phyloP scores from a whole-genome alignment of 2,797 vertebrate species.

The Micropoecilia bifurca region DNA sequence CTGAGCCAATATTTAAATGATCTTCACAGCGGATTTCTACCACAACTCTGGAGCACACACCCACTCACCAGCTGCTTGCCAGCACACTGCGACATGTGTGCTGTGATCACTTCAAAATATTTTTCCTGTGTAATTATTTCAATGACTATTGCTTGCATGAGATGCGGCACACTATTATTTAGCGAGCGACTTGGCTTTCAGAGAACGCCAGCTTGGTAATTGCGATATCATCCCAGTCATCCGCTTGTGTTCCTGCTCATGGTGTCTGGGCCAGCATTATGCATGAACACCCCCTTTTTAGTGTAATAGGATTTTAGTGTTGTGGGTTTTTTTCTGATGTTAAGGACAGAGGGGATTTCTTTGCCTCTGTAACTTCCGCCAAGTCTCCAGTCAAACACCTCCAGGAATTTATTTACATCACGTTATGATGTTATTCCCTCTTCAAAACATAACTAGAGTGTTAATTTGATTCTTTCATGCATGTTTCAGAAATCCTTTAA shows the following conservation, averaged over 20 bases:
- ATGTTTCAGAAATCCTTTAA: too few relatives aligned
- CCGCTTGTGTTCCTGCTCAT: constrained; percentile 33
- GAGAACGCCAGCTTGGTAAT: constrained; percentile 39
- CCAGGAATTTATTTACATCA: neutral
- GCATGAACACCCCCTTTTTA: constrained; percentile 30
- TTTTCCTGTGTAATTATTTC: constrained; percentile 31
- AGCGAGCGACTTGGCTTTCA: constrained; percentile 27
- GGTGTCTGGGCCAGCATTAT: constrained; percentile 25
- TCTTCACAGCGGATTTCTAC: neutral
- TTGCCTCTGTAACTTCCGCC: constrained; percentile 1
- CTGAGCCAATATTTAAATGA: constrained; percentile 20
- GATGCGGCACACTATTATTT: constrained; percentile 22
- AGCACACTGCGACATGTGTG: constrained; percentile 25
- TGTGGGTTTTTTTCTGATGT: neutral
- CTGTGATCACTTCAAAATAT: constrained; percentile 38
- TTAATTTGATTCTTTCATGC: too few relatives aligned
- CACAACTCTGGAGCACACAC: constrained; percentile 26
- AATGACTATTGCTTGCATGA: constrained; percentile 41
- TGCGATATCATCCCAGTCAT: constrained; percentile 39
- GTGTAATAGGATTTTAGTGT: constrained; percentile 25
- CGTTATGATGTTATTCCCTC: too few relatives aligned
- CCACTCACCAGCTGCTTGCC: constrained; percentile 54
- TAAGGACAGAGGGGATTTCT: constrained; percentile 7
- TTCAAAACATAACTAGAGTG: too few relatives aligned
- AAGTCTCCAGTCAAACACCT: neutral